phyloP scores from a whole-genome alignment of 1,140 invertebrate genomes.

The Magallana ariakensis region DNA sequence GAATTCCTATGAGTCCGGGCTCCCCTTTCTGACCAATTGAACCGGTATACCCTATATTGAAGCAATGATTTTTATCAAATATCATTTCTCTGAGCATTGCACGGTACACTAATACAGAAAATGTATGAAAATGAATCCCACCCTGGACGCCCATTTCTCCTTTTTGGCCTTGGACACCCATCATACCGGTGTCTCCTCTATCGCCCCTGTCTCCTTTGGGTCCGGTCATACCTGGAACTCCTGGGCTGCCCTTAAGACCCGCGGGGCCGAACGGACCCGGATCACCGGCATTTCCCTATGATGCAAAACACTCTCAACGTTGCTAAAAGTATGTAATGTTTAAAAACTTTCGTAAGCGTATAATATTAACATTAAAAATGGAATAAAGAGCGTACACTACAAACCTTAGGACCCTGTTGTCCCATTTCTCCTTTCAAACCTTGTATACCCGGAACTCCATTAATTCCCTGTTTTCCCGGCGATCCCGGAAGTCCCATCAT shows the following conservation, averaged over 20 bases:
- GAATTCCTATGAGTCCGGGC: not conserved
- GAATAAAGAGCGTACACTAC: too few relatives aligned
- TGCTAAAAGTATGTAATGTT: too few relatives aligned
- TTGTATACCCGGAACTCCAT: not conserved
- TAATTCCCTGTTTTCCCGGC: not conserved
- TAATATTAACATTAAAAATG: too few relatives aligned
- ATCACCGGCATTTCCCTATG: not conserved
- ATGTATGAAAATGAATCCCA: too few relatives aligned
- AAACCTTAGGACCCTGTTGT: conserved; percentile 2
- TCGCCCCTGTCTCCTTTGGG: conserved; percentile 16
- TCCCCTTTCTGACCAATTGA: not conserved
- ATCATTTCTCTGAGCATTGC: not conserved
- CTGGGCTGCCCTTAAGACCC: not conserved
- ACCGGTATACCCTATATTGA: not conserved
- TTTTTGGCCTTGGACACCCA: conserved; percentile 4
- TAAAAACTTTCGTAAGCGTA: too few relatives aligned
- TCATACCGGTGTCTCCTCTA: not conserved
- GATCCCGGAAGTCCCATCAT: not conserved
- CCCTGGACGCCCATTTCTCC: conserved; percentile 10
- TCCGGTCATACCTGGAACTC: not conserved
- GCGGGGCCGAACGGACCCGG: not conserved
- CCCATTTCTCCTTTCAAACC: conserved; percentile 22
- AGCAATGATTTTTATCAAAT: not conserved
- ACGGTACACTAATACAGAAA: too few relatives aligned
- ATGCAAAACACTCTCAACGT: too few relatives aligned